Evolutionary conservation across 1,140 invertebrate genomes (phyloP).

Genomic region (Anastrepha ludens): DNA sequence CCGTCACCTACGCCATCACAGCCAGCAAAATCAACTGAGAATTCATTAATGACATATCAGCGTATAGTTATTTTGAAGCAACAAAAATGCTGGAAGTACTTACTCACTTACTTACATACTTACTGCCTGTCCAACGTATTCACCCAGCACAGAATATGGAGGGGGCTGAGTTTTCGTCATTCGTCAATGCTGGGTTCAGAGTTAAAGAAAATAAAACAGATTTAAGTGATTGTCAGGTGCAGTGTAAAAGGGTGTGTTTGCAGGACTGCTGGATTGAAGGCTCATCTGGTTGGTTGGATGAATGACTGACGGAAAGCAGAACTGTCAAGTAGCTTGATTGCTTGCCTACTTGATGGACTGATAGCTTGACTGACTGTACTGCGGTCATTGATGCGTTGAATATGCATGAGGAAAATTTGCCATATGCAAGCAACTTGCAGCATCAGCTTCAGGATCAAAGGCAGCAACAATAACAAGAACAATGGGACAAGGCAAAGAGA

Average conservation of each 20-base stretch:
- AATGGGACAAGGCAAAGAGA: neutral
- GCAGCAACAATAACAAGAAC: neutral
- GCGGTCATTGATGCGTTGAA: constrained; percentile 35
- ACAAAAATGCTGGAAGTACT: neutral
- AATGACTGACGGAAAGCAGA: neutral
- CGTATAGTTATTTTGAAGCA: neutral
- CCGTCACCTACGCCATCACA: neutral
- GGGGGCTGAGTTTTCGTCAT: neutral
- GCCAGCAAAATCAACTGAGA: neutral
- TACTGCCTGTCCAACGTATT: neutral
- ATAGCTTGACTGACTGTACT: neutral
- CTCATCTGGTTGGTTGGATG: neutral
- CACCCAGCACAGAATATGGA: neutral
- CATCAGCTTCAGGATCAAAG: neutral
- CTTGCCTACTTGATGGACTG: neutral
- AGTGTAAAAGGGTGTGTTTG: neutral
- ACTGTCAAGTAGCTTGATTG: neutral
- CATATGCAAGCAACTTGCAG: neutral
- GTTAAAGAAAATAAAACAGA: neutral
- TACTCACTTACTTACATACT: neutral
- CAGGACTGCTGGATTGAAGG: neutral
- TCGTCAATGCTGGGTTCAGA: no score
- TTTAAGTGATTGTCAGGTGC: neutral
- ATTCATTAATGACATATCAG: constrained; percentile 32
- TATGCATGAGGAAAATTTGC: neutral